Evolutionary conservation across 2,797 vertebrate genomes (phyloP), one percentile per base, ranked within the genome.

Genomic region (Potorous gilbertii): DNA sequence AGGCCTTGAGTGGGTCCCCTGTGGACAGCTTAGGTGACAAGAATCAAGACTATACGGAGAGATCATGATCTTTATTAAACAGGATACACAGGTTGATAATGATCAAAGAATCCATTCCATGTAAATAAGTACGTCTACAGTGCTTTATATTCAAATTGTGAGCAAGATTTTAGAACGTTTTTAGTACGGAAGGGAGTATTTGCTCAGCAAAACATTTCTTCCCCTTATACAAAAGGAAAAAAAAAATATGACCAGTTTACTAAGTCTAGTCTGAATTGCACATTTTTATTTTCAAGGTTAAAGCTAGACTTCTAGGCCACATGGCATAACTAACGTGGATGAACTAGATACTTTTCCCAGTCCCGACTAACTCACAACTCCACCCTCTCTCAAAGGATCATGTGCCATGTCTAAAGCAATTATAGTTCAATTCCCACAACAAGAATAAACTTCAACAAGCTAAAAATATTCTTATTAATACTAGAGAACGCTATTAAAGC

Each of bases 131-230:
- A 16, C 74, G 56, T 92, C 4, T 31, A 56, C 89, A 59, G 56
- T 28, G 55, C 93, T 90, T 93, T 59, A 46, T 90, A 87, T 31
- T 55, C 91, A 40, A 93, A 92, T 93, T 93, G 90, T 74, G 8
- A 93, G 62, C 87, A 62, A 66, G 92, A 40, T 56, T 96, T 87
- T 54, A 89, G 90, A 90, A 74, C 29, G 55, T 16, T 95, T 93
- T 95, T 81, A 90, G 27, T 94, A 55, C 52, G 93, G 46, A 90
- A 57, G 54, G 92, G 92, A 94, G 34, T 89, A 31, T 16, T 92
- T 90, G 59, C 40, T 31, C 54, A 40, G 93, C 59, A 55, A 46
- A 62, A 90, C 46, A 87, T 94, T n/a, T 92, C 57, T 66, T 54
- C 10, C 29, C 62, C 0, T 29, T 50, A 56, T 93, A 52, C 29